These are phyloP conservation scores for Acipenser oxyrinchus DNA, from an alignment of 2,797 vertebrate genomes.

Conservation along the genomic window DNA sequence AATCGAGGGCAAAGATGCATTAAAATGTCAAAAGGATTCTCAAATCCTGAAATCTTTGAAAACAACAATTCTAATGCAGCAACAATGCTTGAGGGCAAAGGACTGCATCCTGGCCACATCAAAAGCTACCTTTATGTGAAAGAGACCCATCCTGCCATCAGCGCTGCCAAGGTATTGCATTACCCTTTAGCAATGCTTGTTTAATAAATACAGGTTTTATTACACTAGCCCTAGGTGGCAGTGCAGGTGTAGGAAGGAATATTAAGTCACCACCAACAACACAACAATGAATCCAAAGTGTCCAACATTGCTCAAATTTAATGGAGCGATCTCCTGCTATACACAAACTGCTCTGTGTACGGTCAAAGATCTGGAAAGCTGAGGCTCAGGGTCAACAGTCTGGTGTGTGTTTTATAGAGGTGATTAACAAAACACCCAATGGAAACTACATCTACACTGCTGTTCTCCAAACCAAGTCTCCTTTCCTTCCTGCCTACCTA, in stretches of 20 bases:
- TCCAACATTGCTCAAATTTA: no score
- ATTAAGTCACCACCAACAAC: not conserved
- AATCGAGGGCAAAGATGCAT: conserved; percentile 66
- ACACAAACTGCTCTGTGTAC: no score
- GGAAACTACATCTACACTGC: no score
- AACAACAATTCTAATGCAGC: conserved; percentile 38
- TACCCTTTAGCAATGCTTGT: conserved; percentile 1
- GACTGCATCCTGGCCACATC: not conserved
- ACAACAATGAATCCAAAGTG: not conserved
- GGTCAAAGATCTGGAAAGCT: no score
- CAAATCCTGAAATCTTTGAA: conserved; percentile 36
- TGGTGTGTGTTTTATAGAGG: no score
- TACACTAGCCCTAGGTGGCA: not conserved
- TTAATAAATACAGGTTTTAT: conserved; percentile 9
- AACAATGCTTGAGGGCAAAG: conserved; percentile 24
- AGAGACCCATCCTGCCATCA: not conserved
- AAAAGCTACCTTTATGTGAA: not conserved
- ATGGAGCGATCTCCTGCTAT: no score
- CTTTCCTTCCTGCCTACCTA: not conserved
- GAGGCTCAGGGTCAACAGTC: no score
- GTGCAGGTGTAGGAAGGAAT: not conserved
- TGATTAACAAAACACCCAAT: no score
- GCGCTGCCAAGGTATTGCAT: conserved; percentile 4
- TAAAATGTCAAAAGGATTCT: conserved; percentile 61
- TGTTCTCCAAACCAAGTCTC: not conserved